Base-by-base conservation (phyloP, 2,888 invertebrate species). In the Pristionchus arcanus region DNA sequence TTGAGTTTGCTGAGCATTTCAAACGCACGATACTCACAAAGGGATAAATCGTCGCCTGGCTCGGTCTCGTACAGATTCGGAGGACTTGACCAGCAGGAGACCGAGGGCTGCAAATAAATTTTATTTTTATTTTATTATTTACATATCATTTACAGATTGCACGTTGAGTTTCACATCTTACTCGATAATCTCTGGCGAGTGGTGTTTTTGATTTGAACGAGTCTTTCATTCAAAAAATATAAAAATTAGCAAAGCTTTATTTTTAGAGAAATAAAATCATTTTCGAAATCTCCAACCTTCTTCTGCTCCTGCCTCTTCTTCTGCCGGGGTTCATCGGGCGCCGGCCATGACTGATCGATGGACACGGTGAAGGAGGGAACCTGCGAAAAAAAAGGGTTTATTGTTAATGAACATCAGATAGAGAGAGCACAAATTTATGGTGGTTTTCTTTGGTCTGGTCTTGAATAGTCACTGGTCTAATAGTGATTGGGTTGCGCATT, bases 271-370 rank as follows among this genome's bases (percentile, higher is more conserved):
- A 5, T 66, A n/a, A 4, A 2, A 21, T 42, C 7, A n/a, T 25
- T 34, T 13, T 21, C 2, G 2, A 31, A 34, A 19, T 3, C 7
- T 2, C 49, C 34, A 15, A 81, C 81, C 81, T 81, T 81, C 28
- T 81, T 81, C 49, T n/a, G 49, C 81, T 81, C 49, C 28, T 13
- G 19, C 63, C 68, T n/a, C 49, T 66, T 49, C 66, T 21, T 87
- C 68, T 19, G 25, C 31, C 25, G 49, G 7, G 68, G 63, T 11
- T 28, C 87, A 11, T 88, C 88, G 11, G 88, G 88, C 34, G 37
- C 88, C 0, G 88, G 88, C 88, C 88, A 88, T 0, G 34, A 42
- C 25, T 71, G 42, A 55, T 88, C 88, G 55, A 88, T 59, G 9
- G 88, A 55, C 25, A 34, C 88, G 31, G 74, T 15, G 88, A 88